Evolutionary conservation across 2,113 vertebrate genomes (phyloP).

Genomic region (Otocyon megalotis): DNA sequence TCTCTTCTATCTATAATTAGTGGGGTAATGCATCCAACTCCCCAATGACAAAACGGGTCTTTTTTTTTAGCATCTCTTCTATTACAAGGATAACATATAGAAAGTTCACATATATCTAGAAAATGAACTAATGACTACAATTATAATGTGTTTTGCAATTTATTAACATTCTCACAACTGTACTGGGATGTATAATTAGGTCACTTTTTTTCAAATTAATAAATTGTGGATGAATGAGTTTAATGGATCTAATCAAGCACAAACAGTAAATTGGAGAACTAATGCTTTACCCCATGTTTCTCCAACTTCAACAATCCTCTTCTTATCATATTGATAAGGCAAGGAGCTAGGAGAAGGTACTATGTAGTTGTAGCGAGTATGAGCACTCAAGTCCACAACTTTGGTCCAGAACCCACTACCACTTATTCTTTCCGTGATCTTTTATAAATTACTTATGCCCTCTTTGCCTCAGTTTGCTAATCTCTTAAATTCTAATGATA

Average conservation of each 20-base stretch:
- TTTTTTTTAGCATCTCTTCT: not conserved
- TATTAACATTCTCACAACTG: conserved; percentile 6
- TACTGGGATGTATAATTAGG: not conserved
- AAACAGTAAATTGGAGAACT: not conserved
- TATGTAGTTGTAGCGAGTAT: rapidly evolving
- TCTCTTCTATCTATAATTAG: not conserved
- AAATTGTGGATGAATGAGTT: not conserved
- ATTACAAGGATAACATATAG: not conserved
- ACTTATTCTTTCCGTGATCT: not conserved
- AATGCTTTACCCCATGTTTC: not conserved
- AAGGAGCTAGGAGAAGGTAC: not conserved
- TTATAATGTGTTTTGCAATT: conserved; percentile 2
- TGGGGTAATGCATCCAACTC: not conserved
- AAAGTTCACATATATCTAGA: not conserved
- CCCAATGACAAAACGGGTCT: not conserved
- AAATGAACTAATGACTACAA: not conserved
- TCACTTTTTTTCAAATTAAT: conserved; percentile 53
- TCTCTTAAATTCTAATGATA: not conserved
- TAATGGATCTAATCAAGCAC: not conserved
- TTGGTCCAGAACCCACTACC: not conserved
- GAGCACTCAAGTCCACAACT: not conserved
- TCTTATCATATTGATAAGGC: not conserved
- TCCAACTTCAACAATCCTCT: not conserved
- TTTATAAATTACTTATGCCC: not conserved
- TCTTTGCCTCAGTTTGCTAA: not conserved